phyloP scores from a whole-genome alignment of 1,140 invertebrate genomes.

The Leucophenga varia region DNA sequence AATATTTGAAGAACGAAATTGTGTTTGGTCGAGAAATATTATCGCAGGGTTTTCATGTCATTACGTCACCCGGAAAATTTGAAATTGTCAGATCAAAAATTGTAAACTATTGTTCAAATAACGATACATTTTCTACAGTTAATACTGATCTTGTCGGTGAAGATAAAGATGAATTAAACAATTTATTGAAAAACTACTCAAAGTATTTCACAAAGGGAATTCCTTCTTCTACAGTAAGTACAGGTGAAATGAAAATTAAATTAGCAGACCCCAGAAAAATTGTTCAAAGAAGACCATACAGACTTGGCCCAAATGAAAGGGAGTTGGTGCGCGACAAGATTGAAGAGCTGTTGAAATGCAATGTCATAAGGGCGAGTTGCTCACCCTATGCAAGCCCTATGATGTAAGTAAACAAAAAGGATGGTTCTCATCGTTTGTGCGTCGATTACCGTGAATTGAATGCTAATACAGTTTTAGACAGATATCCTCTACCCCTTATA shows the following conservation, averaged over 20 bases:
- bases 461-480: no score
- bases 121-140: conserved; percentile 6
- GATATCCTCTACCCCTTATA: conserved; percentile 5
- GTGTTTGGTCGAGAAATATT: conserved; percentile 20
- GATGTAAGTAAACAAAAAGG: conserved; percentile 2
- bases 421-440: conserved; percentile 6
- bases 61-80: conserved; percentile 13
- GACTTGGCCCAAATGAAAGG: conserved; percentile 12
- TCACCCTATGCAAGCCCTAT: conserved; percentile 9
- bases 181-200: conserved; percentile 13
- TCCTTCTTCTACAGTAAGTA: conserved; percentile 8
- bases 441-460: no score
- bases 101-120: conserved; percentile 8
- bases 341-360: conserved; percentile 3
- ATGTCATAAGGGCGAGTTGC: conserved; percentile 13
- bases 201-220: conserved; percentile 10
- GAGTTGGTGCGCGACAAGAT: conserved; percentile 11
- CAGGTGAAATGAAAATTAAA: conserved; percentile 21
- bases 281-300: conserved; percentile 18
- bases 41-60: conserved; percentile 13
- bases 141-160: conserved; percentile 14
- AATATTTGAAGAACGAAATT: conserved; percentile 19
- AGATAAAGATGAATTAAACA: conserved; percentile 12
- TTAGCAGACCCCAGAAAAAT: conserved; percentile 10
- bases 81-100: conserved; percentile 18